A percentile compares a stretch with the other conserved stretches of the same genome.
Evolutionary conservation across 2,113 vertebrate species (phyloP).

Genomic region (Isurus oxyrinchus): DNA sequence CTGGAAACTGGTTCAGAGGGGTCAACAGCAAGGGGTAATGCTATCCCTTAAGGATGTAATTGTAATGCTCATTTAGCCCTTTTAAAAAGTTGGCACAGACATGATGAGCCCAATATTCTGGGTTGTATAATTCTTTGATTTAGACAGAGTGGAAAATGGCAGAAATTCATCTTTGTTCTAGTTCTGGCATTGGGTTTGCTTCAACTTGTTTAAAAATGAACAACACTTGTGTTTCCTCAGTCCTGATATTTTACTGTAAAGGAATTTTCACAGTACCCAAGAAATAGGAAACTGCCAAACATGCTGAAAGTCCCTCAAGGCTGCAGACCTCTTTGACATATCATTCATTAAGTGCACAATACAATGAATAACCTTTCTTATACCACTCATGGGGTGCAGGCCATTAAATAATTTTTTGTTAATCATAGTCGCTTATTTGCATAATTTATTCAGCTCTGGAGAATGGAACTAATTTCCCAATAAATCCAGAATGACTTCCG

Average conservation of each 20-base stretch:
- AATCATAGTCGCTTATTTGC: not conserved
- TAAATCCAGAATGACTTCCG: not conserved
- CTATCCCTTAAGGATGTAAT: not conserved
- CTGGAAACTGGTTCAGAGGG: not conserved
- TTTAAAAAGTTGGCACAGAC: not conserved
- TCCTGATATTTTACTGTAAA: constrained; percentile 1
- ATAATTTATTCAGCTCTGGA: constrained; percentile 28
- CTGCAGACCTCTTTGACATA: not conserved
- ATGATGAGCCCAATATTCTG: not conserved
- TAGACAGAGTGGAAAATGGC: not conserved
- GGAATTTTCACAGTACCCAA: constrained; percentile 5
- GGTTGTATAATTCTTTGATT: not conserved
- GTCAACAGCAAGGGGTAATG: not conserved
- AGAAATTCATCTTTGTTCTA: not conserved
- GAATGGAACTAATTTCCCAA: constrained; percentile 18
- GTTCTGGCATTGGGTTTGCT: not conserved
- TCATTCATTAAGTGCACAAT: constrained; percentile 8
- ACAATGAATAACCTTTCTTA: constrained; percentile 13
- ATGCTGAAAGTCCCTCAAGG: constrained; percentile 9
- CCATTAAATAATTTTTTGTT: constrained; percentile 5
- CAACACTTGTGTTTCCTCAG: not conserved
- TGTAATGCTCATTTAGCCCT: not conserved
- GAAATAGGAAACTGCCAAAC: not conserved
- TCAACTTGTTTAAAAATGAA: not conserved
- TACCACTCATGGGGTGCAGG: not conserved